A percentile compares a stretch with the other conserved stretches of the same genome.
Conservation (phyloP, 2,888 invertebrate species). For the Chrysomela aeneicollis region DNA sequence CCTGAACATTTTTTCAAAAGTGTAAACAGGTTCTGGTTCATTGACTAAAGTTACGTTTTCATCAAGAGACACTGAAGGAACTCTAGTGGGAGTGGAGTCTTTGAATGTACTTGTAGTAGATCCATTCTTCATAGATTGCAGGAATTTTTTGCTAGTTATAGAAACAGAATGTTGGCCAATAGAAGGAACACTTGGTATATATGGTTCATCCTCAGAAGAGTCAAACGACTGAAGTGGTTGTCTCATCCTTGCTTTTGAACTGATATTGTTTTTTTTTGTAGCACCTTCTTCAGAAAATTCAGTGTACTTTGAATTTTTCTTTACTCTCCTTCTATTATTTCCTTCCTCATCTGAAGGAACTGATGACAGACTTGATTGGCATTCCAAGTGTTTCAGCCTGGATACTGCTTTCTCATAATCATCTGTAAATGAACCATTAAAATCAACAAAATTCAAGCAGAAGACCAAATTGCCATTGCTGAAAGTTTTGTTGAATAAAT, state of each 20-base stretch:
- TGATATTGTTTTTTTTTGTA: neutral
- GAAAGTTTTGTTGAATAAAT: too few relatives aligned
- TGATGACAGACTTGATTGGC: neutral
- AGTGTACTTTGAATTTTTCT: neutral
- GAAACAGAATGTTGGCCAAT: neutral
- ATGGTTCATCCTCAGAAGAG: neutral
- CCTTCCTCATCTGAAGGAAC: neutral
- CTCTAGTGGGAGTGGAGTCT: neutral
- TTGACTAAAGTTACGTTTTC: neutral
- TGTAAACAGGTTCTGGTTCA: neutral
- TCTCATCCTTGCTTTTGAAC: neutral
- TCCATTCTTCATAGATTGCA: neutral
- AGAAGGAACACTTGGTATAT: neutral
- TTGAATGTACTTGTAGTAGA: neutral
- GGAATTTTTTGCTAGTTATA: neutral
- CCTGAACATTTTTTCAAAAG: neutral
- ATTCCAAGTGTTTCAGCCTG: neutral
- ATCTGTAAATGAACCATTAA: neutral
- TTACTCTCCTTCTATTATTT: neutral
- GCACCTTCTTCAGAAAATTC: neutral
- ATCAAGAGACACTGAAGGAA: neutral
- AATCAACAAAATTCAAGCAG: too few relatives aligned
- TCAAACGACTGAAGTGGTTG: neutral
- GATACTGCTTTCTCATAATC: neutral
- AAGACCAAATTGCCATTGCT: too few relatives aligned